Base-by-base conservation (phyloP, 2,797 vertebrate genomes). In the Neopelma chrysocephalum region DNA sequence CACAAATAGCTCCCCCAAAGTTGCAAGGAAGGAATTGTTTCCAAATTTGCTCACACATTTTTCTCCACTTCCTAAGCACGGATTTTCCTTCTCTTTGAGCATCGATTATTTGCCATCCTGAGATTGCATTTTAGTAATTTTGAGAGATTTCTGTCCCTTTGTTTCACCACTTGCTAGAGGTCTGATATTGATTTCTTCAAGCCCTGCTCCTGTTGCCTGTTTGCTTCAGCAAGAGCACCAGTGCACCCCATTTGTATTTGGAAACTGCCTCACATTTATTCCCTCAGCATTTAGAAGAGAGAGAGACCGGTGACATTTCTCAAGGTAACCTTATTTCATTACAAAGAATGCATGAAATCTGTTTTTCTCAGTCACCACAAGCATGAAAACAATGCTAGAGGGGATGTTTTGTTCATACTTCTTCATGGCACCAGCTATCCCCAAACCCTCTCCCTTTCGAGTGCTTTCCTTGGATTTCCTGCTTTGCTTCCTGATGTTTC, bases 391-490 rank as follows among this genome's bases (percentile, higher is more conserved):
- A 65, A 61, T 40, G 15, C 48, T 22, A 12, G 58, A 50, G 25
- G 34, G 32, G 42, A 78, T 51, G 71, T 94, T 82, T 78, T 60
- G 36, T 60, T 83, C 83, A 22, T 34, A 17, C 15, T n/a, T 65
- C 34, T 66, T 43, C 40, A 66, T 3, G 31, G 48, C 40, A 62
- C 32, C 11, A 64, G 34, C 54, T 64, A 72, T 50, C 29, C 62
- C 16, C 50, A 82, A 94, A 26, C 48, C 21, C 62, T 50, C 64
- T 57, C 50, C 69, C 12, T 38, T 91, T 40, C 0, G 0, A 54
- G 19, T 7, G 23, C 50, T 82, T 96, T 82, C 65, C 51, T 31
- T 50, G 43, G 65, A 73, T 93, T 95, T 95, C 86, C 71, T 82
- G 70, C 68, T 89, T 89, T 84, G 7, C 82, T 95, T 89, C 78